Evolutionary conservation across 2,797 vertebrate genomes (phyloP).

Genomic region (Eulemur coronatus): DNA sequence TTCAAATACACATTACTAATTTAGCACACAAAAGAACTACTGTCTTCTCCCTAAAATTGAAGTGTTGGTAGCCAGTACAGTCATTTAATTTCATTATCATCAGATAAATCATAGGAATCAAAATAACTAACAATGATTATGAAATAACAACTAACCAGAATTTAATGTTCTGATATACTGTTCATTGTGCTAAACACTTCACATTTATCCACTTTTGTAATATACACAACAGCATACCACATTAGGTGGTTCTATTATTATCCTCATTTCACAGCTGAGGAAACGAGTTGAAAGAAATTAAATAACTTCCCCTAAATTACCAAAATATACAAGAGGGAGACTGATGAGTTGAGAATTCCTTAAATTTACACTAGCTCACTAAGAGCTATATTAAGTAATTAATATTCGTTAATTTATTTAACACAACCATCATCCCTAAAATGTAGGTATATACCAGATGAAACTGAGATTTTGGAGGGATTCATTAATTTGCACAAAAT

Average conservation of each 20-base stretch:
- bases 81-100: background rate
- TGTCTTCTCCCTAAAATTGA: background rate
- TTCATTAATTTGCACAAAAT: conserved; percentile 27
- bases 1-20: background rate
- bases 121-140: background rate
- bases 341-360: background rate
- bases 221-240: background rate
- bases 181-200: background rate
- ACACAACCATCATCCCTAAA: background rate
- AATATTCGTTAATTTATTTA: conserved; percentile 4
- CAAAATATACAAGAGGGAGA: background rate
- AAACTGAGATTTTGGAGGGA: background rate
- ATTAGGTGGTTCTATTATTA: background rate
- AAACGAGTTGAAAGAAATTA: background rate
- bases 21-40: background rate
- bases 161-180: background rate
- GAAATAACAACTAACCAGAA: background rate
- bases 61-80: background rate
- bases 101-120: background rate
- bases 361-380: background rate
- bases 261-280: background rate
- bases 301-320: background rate
- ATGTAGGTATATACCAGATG: background rate
- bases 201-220: background rate
- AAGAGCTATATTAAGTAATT: background rate